A percentile compares a stretch with the other conserved stretches of the same genome.
Conservation (phyloP, 37 sponge, comb jelly and placozoan genomes). For the Bolinopsis microptera region DNA sequence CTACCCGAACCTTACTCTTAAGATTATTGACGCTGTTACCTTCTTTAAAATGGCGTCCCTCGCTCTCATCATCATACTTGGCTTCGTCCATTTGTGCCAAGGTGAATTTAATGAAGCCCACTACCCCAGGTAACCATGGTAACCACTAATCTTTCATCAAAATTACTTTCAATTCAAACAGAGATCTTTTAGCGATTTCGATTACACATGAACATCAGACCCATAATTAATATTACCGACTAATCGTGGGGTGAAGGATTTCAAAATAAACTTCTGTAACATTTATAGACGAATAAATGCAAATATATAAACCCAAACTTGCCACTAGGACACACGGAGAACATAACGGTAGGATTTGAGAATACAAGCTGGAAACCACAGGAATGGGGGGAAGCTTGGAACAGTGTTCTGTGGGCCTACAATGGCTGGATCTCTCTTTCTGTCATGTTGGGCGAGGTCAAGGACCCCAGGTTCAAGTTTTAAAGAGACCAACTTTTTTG, state of each 20-base stretch:
- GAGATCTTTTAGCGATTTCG: too few species aligned
- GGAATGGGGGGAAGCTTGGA: conserved; percentile 27
- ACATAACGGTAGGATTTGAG: conserved; percentile 6
- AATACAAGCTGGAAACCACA: conserved; percentile 12
- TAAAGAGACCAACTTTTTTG: too few species aligned
- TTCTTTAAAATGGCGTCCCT: not conserved
- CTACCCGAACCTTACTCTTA: not conserved
- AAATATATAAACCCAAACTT: too few species aligned
- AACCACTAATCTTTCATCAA: too few species aligned
- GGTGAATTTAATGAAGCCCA: too few species aligned
- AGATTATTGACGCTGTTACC: not conserved
- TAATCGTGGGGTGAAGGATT: too few species aligned
- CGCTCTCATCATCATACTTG: not conserved
- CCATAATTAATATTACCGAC: too few species aligned
- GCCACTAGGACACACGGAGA: not conserved
- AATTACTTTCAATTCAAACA: too few species aligned
- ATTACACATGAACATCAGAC: too few species aligned
- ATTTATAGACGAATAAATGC: too few species aligned
- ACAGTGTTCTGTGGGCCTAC: conserved; percentile 51
- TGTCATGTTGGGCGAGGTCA: conserved; percentile 22
- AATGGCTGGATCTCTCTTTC: conserved; percentile 11
- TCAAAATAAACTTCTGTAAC: too few species aligned
- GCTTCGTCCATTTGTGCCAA: not conserved
- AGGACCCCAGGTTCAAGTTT: not conserved
- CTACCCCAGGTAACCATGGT: too few species aligned